A percentile compares a stretch with the other conserved stretches of the same genome.
Evolutionary conservation across 2,888 invertebrate species (phyloP).

Genomic region (Noctua fimbriata): DNA sequence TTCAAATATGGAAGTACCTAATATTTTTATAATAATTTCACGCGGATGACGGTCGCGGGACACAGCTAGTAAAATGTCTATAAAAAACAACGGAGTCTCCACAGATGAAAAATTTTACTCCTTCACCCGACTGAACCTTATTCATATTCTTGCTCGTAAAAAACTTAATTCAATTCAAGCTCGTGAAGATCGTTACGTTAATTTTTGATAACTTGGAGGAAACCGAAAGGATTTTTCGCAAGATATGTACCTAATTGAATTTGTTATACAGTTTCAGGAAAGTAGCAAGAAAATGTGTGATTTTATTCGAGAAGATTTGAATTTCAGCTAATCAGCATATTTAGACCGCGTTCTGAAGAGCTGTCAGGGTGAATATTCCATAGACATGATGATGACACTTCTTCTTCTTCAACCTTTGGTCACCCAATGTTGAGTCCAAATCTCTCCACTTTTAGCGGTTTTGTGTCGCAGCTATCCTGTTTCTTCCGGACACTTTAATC

Average conservation of each 20-base stretch:
- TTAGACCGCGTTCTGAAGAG: neutral
- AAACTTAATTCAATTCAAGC: conserved; percentile 52
- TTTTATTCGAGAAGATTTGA: neutral
- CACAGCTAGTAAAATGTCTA: conserved; percentile 7
- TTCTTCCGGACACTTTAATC: no score
- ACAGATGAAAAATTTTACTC: conserved; percentile 42
- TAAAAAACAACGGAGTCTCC: conserved; percentile 11
- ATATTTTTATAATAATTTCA: no score
- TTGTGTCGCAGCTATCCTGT: no score
- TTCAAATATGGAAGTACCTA: no score
- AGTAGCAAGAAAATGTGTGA: conserved; percentile 1
- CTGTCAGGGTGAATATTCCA: neutral
- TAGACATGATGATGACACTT: neutral
- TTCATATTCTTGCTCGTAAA: conserved; percentile 56
- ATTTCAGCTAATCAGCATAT: neutral
- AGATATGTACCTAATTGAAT: conserved; percentile 18
- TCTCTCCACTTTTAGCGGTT: no score
- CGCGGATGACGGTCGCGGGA: neutral
- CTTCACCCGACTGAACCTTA: conserved; percentile 21
- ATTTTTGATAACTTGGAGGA: conserved; percentile 50
- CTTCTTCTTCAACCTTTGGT: no score
- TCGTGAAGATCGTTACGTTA: conserved; percentile 45
- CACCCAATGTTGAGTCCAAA: no score
- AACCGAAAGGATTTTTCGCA: conserved; percentile 28
- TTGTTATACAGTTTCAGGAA: conserved; percentile 1